Percentiles rank a stretch among this genome's conserved stretches.
Evolutionary conservation across 35 echinoderm and acorn worm genomes (phyloP).

Genomic region (Apostichopus parvimensis): DNA sequence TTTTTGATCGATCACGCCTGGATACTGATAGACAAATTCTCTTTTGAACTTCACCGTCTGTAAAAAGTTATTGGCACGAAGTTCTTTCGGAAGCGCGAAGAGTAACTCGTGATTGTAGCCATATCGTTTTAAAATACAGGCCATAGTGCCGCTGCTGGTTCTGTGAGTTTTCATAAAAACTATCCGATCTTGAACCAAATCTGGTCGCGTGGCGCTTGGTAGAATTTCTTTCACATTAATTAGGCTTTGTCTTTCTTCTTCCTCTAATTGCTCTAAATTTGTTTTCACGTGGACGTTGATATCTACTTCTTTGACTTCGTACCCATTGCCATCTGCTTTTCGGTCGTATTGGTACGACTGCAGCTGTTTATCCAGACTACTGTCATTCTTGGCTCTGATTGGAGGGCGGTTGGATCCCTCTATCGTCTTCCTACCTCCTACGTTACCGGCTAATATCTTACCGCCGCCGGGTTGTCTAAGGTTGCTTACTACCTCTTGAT

Average conservation of each 20-base stretch:
- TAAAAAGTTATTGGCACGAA: background rate
- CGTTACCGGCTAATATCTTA: background rate
- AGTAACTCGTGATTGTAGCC: constrained; percentile 21
- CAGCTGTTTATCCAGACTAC: background rate
- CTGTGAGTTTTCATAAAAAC: constrained; percentile 56
- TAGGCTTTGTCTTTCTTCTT: background rate
- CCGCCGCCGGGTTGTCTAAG: background rate
- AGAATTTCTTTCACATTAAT: background rate
- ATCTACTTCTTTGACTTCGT: background rate
- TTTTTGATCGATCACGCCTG: constrained; percentile 10
- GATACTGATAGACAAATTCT: background rate
- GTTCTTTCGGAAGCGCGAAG: constrained; percentile 35
- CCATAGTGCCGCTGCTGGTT: constrained; percentile 23
- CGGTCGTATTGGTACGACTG: background rate
- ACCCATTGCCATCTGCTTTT: background rate
- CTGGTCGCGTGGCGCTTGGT: background rate
- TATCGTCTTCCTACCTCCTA: background rate
- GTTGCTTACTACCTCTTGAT: background rate
- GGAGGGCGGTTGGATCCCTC: background rate
- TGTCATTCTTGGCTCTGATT: background rate
- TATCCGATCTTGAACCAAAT: background rate
- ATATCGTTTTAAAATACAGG: constrained; percentile 4
- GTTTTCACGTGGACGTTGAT: background rate
- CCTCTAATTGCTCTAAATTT: background rate
- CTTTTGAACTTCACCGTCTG: constrained; percentile 31